phyloP scores from a whole-genome alignment of 1,140 invertebrate genomes.

The Atta texana region DNA sequence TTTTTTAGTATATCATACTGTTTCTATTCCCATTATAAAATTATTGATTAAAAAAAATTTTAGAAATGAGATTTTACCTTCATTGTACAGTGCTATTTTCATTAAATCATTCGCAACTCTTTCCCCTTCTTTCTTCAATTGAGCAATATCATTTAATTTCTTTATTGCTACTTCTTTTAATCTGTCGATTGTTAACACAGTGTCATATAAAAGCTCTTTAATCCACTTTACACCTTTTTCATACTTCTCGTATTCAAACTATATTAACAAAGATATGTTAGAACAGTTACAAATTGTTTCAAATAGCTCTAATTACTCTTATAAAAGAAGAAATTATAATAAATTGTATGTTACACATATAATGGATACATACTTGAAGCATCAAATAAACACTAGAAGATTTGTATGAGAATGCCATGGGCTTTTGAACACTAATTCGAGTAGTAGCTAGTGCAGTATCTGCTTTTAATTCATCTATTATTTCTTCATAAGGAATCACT shows the following conservation, averaged over 20 bases:
- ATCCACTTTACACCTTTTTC: constrained; percentile 92
- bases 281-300: not conserved
- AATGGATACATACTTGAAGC: constrained; percentile 81
- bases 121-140: constrained; percentile 89
- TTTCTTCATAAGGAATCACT: constrained; percentile 90
- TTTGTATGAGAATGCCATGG: constrained; percentile 88
- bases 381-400: constrained; percentile 87
- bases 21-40: not conserved
- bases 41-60: constrained; percentile 9
- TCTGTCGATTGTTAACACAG: constrained; percentile 91
- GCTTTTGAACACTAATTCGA: constrained; percentile 88
- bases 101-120: constrained; percentile 88
- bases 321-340: constrained; percentile 34
- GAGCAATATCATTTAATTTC: constrained; percentile 91
- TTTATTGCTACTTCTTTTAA: constrained; percentile 92
- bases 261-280: not conserved
- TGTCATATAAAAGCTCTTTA: constrained; percentile 91
- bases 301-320: constrained; percentile 2
- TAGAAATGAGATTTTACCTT: constrained; percentile 84
- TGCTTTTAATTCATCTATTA: constrained; percentile 91
- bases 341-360: constrained; percentile 75
- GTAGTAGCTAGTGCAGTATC: constrained; percentile 89
- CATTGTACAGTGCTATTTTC: constrained; percentile 88
- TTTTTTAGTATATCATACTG: not conserved
- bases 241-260: constrained; percentile 93